A percentile compares a stretch with the other conserved stretches of the same genome.
These are phyloP conservation scores for Polydrusus tereticollis DNA, from an alignment of 2,888 invertebrate genomes.

Conservation along the genomic window DNA sequence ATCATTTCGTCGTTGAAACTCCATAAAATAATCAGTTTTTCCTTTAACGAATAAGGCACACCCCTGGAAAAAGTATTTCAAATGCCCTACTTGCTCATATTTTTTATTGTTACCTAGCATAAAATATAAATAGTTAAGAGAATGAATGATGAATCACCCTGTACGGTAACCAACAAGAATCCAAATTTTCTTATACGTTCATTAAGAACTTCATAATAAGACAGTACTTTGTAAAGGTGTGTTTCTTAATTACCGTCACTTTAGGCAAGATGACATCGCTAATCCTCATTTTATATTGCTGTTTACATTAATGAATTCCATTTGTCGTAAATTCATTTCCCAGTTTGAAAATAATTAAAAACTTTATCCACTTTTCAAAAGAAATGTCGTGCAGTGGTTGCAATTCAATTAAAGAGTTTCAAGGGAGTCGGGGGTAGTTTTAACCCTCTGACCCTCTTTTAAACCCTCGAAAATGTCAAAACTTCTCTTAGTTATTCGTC, in stretches of 20 bases:
- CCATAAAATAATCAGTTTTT: too few species aligned
- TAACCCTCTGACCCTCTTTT: conserved; percentile 32
- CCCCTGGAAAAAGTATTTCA: too few species aligned
- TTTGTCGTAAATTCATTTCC: conserved; percentile 65
- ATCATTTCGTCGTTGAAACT: too few species aligned
- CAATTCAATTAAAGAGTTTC: conserved; percentile 66
- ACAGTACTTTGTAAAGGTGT: neutral
- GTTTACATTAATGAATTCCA: conserved; percentile 55
- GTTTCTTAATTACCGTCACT: neutral
- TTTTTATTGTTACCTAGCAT: too few species aligned
- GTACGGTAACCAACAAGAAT: too few species aligned
- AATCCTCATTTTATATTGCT: conserved; percentile 17
- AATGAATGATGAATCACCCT: too few species aligned
- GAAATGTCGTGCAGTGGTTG: conserved; percentile 66
- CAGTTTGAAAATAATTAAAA: conserved; percentile 66
- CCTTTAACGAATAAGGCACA: too few species aligned
- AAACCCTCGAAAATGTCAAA: conserved; percentile 58
- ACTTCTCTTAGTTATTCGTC: conserved; percentile 59
- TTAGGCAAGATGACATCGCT: neutral
- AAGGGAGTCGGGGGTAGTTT: conserved; percentile 44
- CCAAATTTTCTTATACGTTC: too few species aligned
- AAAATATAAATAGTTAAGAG: too few species aligned
- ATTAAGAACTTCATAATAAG: too few species aligned
- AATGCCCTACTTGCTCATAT: too few species aligned
- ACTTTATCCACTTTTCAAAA: conserved; percentile 65